These are phyloP conservation scores for Helicoverpa armigera DNA, from an alignment of 1,140 invertebrate genomes.

Conservation along the genomic window DNA sequence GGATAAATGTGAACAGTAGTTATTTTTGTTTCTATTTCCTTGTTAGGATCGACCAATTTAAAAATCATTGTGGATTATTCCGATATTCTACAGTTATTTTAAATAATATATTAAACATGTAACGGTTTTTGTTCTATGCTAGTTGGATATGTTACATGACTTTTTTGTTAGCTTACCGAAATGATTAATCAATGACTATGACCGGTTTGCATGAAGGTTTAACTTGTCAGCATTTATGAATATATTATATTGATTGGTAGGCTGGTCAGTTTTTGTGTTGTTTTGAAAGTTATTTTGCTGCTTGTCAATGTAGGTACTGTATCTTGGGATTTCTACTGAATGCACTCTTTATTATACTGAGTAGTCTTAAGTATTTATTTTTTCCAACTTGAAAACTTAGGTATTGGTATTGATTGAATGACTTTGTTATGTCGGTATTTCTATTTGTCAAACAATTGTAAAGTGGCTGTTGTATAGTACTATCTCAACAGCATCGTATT, in stretches of 20 bases:
- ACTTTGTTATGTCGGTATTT: background rate
- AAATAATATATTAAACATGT: no score
- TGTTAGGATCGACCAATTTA: background rate
- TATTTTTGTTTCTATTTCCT: conserved; percentile 1
- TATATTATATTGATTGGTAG: background rate
- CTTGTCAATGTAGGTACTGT: background rate
- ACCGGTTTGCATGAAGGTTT: background rate
- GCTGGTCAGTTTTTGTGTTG: background rate
- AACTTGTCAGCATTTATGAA: background rate
- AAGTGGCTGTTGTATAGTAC: conserved; percentile 30
- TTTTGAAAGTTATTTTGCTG: background rate
- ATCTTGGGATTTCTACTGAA: conserved; percentile 4
- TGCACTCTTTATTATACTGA: background rate
- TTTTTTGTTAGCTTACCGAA: background rate
- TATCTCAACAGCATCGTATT: conserved; percentile 44
- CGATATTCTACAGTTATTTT: no score
- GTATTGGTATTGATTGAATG: no score
- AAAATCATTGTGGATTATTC: no score
- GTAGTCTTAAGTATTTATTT: background rate
- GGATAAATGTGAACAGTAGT: background rate
- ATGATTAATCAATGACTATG: background rate
- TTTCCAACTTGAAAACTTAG: background rate
- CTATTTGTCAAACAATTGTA: conserved; percentile 24
- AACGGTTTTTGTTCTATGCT: no score
- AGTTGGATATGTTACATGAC: background rate